These are phyloP conservation scores for Polydrusus cervinus DNA, from an alignment of 2,888 invertebrate species.

Conservation along the genomic window DNA sequence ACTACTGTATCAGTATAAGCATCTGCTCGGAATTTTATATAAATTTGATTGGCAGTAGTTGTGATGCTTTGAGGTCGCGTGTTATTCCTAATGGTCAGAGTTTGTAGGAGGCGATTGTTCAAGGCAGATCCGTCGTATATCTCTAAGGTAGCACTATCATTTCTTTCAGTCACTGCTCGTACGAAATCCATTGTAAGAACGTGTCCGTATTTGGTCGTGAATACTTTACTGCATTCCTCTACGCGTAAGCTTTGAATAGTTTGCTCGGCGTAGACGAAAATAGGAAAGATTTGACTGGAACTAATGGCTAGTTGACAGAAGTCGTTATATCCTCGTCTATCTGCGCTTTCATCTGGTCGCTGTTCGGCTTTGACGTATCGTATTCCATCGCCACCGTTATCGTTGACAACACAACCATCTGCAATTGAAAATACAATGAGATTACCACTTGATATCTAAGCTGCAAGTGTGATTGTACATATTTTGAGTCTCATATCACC, in stretches of 20 bases:
- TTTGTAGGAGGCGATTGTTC: conserved; percentile 81
- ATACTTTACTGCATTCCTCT: conserved; percentile 86
- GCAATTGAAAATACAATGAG: too few species aligned
- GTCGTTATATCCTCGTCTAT: conserved; percentile 85
- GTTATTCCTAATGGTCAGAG: conserved; percentile 85
- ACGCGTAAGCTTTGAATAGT: conserved; percentile 80
- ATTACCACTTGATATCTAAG: too few species aligned
- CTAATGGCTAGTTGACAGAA: conserved; percentile 87
- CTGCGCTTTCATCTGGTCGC: conserved; percentile 82
- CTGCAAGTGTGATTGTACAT: too few species aligned
- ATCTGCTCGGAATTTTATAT: conserved; percentile 85
- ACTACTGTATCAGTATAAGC: conserved; percentile 83
- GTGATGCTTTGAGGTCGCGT: conserved; percentile 93
- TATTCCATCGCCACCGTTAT: conserved; percentile 93
- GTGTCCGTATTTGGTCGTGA: conserved; percentile 85
- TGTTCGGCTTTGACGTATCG: conserved; percentile 89
- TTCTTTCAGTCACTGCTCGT: conserved; percentile 84
- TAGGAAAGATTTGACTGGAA: conserved; percentile 89
- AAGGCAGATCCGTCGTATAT: conserved; percentile 85
- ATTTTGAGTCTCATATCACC: too few species aligned
- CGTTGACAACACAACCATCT: conserved; percentile 84
- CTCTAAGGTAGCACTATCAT: conserved; percentile 83
- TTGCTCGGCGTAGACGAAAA: conserved; percentile 88
- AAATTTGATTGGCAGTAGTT: conserved; percentile 86
- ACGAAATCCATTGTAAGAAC: conserved; percentile 90